Evolutionary conservation across 64 coral and sea anemone genomes (phyloP).

Genomic region (Orbicella faveolata): DNA sequence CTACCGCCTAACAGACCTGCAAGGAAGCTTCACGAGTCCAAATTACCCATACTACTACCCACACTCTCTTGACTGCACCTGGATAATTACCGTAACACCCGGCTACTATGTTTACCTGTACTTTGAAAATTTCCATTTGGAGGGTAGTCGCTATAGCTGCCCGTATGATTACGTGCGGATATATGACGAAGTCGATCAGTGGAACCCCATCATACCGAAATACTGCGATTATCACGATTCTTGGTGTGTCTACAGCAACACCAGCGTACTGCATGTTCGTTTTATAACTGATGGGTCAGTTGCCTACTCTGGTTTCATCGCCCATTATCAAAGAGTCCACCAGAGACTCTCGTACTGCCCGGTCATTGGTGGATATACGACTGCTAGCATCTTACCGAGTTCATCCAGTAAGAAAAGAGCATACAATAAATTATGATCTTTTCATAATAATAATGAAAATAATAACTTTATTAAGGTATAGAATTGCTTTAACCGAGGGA

Average conservation of each 20-base stretch:
- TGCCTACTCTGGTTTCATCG: background rate
- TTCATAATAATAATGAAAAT: no score
- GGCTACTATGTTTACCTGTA: background rate
- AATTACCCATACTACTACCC: background rate
- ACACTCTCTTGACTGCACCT: background rate
- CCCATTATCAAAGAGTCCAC: background rate
- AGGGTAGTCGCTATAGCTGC: background rate
- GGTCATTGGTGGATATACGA: background rate
- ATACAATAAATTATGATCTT: no score
- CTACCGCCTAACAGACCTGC: background rate
- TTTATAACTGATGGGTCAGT: background rate
- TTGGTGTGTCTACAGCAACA: background rate
- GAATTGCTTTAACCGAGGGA: no score
- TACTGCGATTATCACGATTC: background rate
- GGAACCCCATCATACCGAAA: background rate
- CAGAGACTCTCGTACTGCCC: background rate
- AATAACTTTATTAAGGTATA: no score
- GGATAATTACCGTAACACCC: background rate
- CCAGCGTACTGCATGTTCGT: background rate
- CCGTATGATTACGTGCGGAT: background rate
- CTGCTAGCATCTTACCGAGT: background rate
- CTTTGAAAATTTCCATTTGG: background rate
- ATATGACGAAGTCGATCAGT: background rate
- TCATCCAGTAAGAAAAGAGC: no score
- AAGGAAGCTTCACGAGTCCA: background rate